Conservation (phyloP, 2,113 vertebrate genomes). For the Hyaena hyaena region DNA sequence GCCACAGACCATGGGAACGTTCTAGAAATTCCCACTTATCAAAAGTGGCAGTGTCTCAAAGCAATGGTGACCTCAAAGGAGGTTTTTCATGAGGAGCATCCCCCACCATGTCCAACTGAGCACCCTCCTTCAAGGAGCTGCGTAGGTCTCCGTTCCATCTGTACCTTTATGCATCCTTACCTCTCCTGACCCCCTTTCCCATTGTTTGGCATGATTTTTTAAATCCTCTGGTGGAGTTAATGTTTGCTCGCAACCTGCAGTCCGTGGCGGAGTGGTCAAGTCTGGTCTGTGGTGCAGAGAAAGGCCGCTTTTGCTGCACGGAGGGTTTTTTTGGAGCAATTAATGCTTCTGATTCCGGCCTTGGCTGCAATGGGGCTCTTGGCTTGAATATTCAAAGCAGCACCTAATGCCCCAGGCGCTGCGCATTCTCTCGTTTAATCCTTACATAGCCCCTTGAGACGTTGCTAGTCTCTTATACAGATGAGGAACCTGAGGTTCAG, state of each 20-base stretch:
- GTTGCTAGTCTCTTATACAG: background rate
- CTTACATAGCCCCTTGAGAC: background rate
- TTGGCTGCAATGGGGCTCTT: background rate
- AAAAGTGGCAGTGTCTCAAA: background rate
- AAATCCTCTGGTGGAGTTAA: background rate
- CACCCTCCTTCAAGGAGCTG: background rate
- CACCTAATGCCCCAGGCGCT: background rate
- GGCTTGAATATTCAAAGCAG: background rate
- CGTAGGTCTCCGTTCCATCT: background rate
- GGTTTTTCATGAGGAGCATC: background rate
- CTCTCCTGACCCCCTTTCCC: accelerated
- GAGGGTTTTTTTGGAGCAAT: background rate
- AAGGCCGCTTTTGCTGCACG: background rate
- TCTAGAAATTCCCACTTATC: background rate
- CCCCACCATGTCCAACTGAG: background rate
- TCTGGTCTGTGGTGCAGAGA: background rate
- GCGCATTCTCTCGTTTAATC: background rate
- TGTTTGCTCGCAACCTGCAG: background rate
- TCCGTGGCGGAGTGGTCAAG: background rate
- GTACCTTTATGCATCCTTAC: background rate
- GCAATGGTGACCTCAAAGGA: background rate
- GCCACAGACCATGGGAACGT: background rate
- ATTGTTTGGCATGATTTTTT: background rate
- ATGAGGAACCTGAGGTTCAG: background rate
- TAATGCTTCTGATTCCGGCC: background rate